Conservation (phyloP, 2,797 vertebrate genomes). For the Pseudochirops cupreus region DNA sequence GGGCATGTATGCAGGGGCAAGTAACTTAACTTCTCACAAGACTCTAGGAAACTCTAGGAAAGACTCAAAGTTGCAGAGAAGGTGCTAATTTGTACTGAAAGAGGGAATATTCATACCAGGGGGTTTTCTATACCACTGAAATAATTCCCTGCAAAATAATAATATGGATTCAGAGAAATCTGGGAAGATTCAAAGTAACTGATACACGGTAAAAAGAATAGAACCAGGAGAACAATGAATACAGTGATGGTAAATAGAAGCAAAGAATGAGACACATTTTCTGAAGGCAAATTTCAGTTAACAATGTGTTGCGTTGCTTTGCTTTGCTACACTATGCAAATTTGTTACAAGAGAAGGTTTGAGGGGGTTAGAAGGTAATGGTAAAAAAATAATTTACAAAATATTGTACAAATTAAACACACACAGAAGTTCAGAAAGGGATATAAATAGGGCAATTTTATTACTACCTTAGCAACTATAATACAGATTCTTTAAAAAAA, state of each 20-base stretch:
- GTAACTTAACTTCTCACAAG: not conserved
- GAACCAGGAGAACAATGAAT: too few species aligned
- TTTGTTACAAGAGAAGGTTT: too few species aligned
- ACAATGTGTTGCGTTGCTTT: not conserved
- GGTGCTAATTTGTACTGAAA: not conserved
- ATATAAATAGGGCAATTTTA: too few species aligned
- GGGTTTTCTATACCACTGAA: not conserved
- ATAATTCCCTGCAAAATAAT: not conserved
- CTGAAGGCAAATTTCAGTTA: not conserved
- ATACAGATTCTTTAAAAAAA: too few species aligned
- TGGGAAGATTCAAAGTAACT: not conserved
- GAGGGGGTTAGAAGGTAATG: too few species aligned
- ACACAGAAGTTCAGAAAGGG: too few species aligned
- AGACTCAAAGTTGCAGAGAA: not conserved
- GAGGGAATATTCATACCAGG: not conserved
- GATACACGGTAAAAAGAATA: not conserved
- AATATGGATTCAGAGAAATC: not conserved
- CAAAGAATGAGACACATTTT: not conserved
- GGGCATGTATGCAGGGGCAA: not conserved
- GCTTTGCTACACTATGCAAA: not conserved
- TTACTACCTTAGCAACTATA: too few species aligned
- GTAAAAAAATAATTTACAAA: too few species aligned
- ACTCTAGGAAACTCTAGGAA: too few species aligned
- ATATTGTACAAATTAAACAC: too few species aligned
- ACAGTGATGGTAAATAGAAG: not conserved